Percentiles rank a stretch among this genome's conserved stretches.
phyloP scores from a whole-genome alignment of 2,797 vertebrate genomes.

The Eulemur mongoz region DNA sequence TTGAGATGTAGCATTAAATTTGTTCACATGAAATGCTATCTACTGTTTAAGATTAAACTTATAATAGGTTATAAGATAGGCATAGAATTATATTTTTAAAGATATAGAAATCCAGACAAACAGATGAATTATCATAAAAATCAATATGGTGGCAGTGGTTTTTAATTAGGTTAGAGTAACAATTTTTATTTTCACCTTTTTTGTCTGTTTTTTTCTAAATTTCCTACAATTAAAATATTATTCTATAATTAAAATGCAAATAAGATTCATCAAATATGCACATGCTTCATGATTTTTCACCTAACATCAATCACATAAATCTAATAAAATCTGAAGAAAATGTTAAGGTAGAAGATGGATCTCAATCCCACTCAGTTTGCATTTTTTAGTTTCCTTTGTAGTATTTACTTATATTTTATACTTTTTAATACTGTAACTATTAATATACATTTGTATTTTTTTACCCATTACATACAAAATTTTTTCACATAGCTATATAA shows the following conservation, averaged over 20 bases:
- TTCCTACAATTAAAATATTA: background rate
- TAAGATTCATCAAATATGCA: background rate
- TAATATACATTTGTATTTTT: background rate
- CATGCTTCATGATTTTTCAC: background rate
- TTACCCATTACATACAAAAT: background rate
- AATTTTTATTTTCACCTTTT: background rate
- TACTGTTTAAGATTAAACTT: background rate
- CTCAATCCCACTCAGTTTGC: background rate
- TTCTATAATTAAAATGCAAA: background rate
- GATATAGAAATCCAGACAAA: background rate
- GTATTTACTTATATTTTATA: background rate
- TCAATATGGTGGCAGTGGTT: background rate
- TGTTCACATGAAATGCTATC: background rate
- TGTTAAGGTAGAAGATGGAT: no score
- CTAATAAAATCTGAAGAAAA: background rate
- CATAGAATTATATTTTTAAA: background rate
- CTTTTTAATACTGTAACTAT: background rate
- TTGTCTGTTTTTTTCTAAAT: background rate
- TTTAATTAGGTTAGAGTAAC: background rate
- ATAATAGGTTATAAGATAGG: background rate
- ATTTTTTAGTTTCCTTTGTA: background rate
- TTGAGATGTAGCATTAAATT: background rate
- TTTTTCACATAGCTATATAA: background rate
- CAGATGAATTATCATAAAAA: background rate
- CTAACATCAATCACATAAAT: background rate